Conservation (phyloP, 2,888 invertebrate species). For the Scaptomyza tumidula region DNA sequence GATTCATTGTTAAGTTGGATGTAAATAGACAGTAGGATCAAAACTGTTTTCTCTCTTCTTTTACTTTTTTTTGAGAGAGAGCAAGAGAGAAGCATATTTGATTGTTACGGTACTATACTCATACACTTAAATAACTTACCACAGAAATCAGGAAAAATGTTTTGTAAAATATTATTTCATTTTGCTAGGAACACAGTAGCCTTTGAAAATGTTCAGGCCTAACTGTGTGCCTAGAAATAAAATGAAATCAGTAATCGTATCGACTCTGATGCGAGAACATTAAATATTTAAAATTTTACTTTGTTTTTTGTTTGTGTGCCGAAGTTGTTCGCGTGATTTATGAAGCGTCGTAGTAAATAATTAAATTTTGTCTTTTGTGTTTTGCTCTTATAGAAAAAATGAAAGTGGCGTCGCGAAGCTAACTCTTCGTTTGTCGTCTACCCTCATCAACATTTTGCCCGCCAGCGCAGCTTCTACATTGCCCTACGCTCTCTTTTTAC, state of each 20-base stretch:
- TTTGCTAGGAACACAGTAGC: too few relatives aligned
- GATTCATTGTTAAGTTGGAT: neutral
- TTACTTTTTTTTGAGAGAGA: neutral
- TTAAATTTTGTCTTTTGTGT: neutral
- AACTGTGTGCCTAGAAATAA: too few relatives aligned
- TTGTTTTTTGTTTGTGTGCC: too few relatives aligned
- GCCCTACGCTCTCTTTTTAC: constrained; percentile 16
- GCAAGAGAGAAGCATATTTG: neutral
- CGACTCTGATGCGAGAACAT: too few relatives aligned
- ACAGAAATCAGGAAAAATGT: too few relatives aligned
- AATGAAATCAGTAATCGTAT: too few relatives aligned
- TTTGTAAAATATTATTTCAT: too few relatives aligned
- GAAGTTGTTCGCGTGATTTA: neutral
- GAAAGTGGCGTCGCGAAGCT: constrained; percentile 56
- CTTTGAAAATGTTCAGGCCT: too few relatives aligned
- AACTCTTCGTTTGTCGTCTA: constrained; percentile 49
- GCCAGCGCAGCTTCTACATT: constrained; percentile 46
- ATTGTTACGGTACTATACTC: too few relatives aligned
- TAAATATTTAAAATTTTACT: too few relatives aligned
- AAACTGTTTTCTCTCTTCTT: neutral
- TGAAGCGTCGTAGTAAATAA: neutral
- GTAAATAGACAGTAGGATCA: neutral
- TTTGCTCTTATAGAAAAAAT: constrained; percentile 42
- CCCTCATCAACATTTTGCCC: constrained; percentile 54
- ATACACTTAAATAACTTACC: too few relatives aligned